These are phyloP conservation scores for Monopis laevigella DNA, from an alignment of 2,888 invertebrate species.

Conservation along the genomic window DNA sequence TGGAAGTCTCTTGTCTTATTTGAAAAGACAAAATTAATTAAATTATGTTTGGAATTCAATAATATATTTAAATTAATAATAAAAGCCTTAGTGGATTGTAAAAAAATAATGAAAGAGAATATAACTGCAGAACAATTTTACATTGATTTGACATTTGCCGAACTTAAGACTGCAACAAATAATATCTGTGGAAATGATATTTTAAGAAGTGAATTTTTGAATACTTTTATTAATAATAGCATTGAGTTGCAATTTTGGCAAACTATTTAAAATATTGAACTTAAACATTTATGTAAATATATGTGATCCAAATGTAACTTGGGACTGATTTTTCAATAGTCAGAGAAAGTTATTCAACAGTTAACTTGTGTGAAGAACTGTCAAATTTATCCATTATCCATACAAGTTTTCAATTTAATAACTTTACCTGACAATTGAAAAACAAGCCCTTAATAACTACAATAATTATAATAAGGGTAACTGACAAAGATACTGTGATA, in stretches of 20 bases:
- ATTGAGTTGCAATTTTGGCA: constrained; percentile 48
- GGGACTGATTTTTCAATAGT: too few relatives aligned
- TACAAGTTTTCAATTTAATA: too few relatives aligned
- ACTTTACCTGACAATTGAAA: too few relatives aligned
- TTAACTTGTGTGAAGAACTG: too few relatives aligned
- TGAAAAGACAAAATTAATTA: constrained; percentile 30
- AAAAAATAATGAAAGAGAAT: constrained; percentile 39
- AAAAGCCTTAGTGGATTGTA: constrained; percentile 45
- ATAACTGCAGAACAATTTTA: constrained; percentile 49
- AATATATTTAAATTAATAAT: constrained; percentile 35
- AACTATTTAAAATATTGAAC: too few relatives aligned
- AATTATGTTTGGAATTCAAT: constrained; percentile 36
- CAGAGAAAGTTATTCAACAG: too few relatives aligned
- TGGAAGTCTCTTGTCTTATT: constrained; percentile 40
- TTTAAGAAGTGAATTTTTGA: constrained; percentile 45
- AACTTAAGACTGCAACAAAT: constrained; percentile 48
- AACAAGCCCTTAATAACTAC: too few relatives aligned
- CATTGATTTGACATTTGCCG: constrained; percentile 57
- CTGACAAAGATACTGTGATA: too few relatives aligned
- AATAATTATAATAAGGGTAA: too few relatives aligned
- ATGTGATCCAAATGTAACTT: too few relatives aligned
- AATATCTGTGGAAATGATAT: constrained; percentile 41
- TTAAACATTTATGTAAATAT: too few relatives aligned
- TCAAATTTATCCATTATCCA: too few relatives aligned
- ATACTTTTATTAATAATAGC: constrained; percentile 49